These are phyloP conservation scores for Oopsacas minuta DNA, from an alignment of 37 sponge, comb jelly and placozoan genomes.

Conservation along the genomic window DNA sequence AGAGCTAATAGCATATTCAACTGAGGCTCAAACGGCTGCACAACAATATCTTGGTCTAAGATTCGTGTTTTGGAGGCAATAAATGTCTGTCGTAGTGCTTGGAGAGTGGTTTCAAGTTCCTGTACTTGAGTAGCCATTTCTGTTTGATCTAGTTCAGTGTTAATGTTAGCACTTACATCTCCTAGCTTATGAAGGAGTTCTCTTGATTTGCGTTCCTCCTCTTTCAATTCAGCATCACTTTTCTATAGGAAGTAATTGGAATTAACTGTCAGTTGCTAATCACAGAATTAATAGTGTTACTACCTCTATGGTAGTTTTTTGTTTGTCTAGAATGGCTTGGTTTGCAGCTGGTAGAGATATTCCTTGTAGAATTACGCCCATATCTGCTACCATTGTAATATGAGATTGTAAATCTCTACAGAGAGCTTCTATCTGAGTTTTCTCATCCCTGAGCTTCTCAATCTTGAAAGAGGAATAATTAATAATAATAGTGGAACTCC, in stretches of 20 bases:
- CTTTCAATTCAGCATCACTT: background rate
- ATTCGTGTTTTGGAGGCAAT: background rate
- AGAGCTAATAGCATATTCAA: background rate
- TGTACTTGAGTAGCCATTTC: background rate
- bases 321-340: slow-evolving; percentile 6
- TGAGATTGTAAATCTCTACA: background rate
- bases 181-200: background rate
- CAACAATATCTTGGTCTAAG: background rate
- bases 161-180: background rate
- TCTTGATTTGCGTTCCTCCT: background rate
- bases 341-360: background rate
- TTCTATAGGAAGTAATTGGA: background rate
- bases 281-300: background rate
- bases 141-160: background rate
- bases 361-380: background rate
- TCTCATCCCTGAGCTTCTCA: background rate
- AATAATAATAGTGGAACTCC: too few relatives aligned
- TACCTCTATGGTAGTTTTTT: background rate
- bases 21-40: slow-evolving; percentile 1
- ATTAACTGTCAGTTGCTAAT: background rate
- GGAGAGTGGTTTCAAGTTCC: background rate
- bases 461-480: background rate
- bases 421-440: background rate
- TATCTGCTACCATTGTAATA: background rate
- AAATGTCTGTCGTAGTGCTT: background rate